These are phyloP conservation scores for Pseudococcus viburni DNA, from an alignment of 2,888 invertebrate species.

Conservation along the genomic window DNA sequence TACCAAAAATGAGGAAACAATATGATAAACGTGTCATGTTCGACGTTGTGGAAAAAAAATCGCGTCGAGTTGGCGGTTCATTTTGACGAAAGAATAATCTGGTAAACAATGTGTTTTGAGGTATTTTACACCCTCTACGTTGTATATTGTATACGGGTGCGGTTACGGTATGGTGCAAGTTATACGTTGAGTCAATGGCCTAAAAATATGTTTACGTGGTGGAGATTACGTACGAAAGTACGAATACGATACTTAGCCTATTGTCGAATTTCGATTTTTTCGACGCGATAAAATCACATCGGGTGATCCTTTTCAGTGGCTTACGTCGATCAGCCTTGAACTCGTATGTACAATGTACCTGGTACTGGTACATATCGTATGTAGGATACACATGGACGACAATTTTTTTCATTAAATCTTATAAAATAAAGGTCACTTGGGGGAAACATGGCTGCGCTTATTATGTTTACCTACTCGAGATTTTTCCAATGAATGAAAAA, in stretches of 20 bases:
- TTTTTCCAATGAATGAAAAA: slow-evolving; percentile 4
- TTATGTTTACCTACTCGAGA: slow-evolving; percentile 18
- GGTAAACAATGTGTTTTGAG: background rate
- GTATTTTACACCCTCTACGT: background rate
- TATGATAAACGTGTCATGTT: background rate
- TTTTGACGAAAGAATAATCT: slow-evolving; percentile 33
- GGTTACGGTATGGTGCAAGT: too few species aligned
- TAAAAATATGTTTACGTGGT: background rate
- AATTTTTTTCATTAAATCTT: background rate
- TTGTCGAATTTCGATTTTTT: background rate
- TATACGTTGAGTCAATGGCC: slow-evolving; percentile 7
- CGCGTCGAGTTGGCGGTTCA: background rate
- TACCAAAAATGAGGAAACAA: background rate
- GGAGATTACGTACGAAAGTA: too few species aligned
- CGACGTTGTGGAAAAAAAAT: slow-evolving; percentile 30
- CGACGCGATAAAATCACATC: too few species aligned
- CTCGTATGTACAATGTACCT: too few species aligned
- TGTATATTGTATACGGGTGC: background rate
- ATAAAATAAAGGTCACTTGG: slow-evolving; percentile 9
- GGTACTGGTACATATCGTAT: background rate
- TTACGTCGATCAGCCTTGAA: too few species aligned
- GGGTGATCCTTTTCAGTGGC: too few species aligned
- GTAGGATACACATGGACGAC: background rate
- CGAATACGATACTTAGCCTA: too few species aligned
- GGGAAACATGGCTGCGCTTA: slow-evolving; percentile 3